phyloP scores from a whole-genome alignment of 2,797 vertebrate species.

The Apodemus agrarius region DNA sequence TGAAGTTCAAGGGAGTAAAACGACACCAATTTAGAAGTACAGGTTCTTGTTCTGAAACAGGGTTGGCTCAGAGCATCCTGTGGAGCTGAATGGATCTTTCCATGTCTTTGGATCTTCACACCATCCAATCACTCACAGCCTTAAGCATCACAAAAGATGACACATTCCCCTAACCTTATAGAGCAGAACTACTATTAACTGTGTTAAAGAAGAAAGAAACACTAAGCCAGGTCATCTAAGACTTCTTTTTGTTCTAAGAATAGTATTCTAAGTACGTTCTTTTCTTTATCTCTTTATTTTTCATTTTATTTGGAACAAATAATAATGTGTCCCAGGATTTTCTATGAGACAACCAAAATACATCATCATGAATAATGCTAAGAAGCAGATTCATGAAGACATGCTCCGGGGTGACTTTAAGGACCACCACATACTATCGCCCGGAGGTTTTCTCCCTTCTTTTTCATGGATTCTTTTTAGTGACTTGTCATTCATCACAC shows the following conservation, averaged over 20 bases:
- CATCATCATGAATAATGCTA: not conserved
- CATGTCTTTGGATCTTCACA: not conserved
- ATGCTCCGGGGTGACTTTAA: not conserved
- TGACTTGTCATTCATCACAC: slow-evolving; percentile 50
- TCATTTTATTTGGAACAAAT: slow-evolving; percentile 55
- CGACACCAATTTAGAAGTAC: not conserved
- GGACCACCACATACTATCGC: not conserved
- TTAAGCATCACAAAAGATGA: not conserved
- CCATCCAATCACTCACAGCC: not conserved
- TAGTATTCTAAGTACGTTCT: slow-evolving; percentile 2
- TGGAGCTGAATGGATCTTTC: not conserved
- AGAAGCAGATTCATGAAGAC: slow-evolving; percentile 9
- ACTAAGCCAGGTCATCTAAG: not conserved
- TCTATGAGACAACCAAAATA: slow-evolving; percentile 24
- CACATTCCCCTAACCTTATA: not conserved
- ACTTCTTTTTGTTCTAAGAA: slow-evolving; percentile 23
- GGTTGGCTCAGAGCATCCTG: not conserved
- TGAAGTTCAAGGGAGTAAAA: not conserved
- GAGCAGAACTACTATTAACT: not conserved
- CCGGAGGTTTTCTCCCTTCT: not conserved
- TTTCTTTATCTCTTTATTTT: slow-evolving; percentile 52
- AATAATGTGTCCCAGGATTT: slow-evolving; percentile 17
- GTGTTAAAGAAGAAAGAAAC: not conserved
- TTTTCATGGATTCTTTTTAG: not conserved
- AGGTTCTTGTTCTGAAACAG: not conserved